Evolutionary conservation across 1,140 invertebrate species (phyloP).

Genomic region (Drosophila melanica): DNA sequence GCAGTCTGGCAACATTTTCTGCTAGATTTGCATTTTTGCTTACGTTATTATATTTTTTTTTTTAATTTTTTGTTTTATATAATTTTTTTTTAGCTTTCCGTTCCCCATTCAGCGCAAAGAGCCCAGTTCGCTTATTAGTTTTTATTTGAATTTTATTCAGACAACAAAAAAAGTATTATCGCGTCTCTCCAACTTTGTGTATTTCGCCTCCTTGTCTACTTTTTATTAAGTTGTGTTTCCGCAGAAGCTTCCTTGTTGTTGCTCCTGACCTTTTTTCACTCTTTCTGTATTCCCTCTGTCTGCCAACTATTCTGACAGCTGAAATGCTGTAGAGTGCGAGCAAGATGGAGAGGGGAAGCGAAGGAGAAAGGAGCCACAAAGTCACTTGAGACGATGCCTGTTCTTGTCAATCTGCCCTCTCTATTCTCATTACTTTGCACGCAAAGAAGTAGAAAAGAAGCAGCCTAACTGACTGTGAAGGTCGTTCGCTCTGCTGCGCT

Average conservation of each 20-base stretch:
- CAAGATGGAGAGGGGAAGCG: background rate
- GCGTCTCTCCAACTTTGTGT: conserved; percentile 13
- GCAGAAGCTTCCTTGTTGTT: conserved; percentile 29
- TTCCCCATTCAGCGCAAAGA: conserved; percentile 26
- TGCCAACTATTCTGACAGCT: conserved; percentile 24
- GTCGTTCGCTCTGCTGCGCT: conserved; percentile 41
- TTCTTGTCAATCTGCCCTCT: conserved; percentile 9
- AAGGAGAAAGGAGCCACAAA: conserved; percentile 13
- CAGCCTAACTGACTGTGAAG: conserved; percentile 32
- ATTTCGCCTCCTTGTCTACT: conserved; percentile 7
- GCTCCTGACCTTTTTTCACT: conserved; percentile 27
- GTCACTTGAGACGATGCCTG: conserved; percentile 40
- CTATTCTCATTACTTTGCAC: conserved; percentile 20
- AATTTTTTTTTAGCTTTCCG: conserved; percentile 46
- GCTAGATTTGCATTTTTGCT: conserved; percentile 51
- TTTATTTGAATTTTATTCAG: conserved; percentile 44
- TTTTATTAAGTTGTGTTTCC: conserved; percentile 23
- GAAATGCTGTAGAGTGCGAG: background rate
- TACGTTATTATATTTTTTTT: conserved; percentile 4
- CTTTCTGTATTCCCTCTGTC: conserved; percentile 1
- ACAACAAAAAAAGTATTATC: conserved; percentile 8
- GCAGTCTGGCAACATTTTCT: conserved; percentile 32
- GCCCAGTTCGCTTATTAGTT: conserved; percentile 41
- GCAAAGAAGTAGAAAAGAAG: background rate
- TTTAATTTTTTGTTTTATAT: conserved; percentile 22